Conservation (phyloP, 2,113 vertebrate species). For the Todiramphus saurophagus region DNA sequence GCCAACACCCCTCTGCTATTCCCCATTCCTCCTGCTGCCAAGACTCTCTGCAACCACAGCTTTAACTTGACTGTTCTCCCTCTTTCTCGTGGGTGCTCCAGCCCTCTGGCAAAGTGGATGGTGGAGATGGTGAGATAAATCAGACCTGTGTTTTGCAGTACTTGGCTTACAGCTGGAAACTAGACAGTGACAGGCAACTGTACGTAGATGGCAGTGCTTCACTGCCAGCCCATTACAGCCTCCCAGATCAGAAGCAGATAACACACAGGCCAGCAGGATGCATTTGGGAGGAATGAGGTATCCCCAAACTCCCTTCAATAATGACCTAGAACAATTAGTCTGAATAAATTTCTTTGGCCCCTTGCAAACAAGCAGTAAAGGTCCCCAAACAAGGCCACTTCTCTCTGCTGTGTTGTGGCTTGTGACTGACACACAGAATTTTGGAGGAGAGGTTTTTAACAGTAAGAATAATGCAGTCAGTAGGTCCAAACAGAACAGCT, state of each 20-base stretch:
- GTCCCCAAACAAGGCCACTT: not conserved
- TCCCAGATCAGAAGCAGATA: not conserved
- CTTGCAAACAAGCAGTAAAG: not conserved
- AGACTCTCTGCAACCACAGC: not conserved
- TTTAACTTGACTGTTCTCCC: not conserved
- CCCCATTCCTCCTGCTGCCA: not conserved
- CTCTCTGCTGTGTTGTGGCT: not conserved
- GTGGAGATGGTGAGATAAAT: not conserved
- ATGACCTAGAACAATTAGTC: not conserved
- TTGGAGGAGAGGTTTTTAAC: not conserved
- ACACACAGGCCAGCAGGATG: not conserved
- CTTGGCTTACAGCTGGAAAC: not conserved
- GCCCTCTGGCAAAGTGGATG: not conserved
- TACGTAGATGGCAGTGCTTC: conserved; percentile 30
- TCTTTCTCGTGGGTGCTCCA: not conserved
- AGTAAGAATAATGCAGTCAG: not conserved
- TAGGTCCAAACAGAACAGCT: not conserved
- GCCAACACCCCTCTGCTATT: conserved; percentile 1
- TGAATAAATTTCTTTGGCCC: not conserved
- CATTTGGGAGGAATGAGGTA: not conserved
- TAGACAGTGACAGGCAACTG: not conserved
- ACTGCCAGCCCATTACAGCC: not conserved
- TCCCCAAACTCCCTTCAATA: not conserved
- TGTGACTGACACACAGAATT: not conserved
- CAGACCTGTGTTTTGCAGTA: not conserved